Evolutionary conservation across 2,797 vertebrate genomes (phyloP).

Genomic region (Chloroceryle amazona): DNA sequence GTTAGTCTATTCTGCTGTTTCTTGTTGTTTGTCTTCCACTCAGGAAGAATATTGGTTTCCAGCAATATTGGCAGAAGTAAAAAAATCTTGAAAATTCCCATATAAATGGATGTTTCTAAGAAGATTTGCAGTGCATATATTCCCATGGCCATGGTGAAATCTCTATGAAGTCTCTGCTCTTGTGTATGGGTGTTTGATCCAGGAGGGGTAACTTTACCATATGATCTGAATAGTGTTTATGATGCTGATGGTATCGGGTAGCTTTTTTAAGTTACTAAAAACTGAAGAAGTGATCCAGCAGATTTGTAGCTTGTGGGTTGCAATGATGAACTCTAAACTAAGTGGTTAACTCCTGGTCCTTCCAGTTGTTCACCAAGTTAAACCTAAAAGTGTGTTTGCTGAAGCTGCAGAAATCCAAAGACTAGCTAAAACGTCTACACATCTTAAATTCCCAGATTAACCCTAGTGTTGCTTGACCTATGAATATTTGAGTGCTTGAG

Average conservation of each 20-base stretch:
- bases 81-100: background rate
- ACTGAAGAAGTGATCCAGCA: background rate
- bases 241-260: background rate
- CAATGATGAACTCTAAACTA: background rate
- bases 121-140: background rate
- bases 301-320: background rate
- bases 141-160: background rate
- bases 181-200: background rate
- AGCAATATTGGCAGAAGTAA: background rate
- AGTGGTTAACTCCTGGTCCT: background rate
- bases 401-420: background rate
- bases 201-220: background rate
- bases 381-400: background rate
- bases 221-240: background rate
- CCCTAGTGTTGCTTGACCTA: background rate
- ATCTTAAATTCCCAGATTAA: background rate
- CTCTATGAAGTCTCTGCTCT: background rate
- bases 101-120: background rate
- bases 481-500: background rate
- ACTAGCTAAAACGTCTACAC: background rate
- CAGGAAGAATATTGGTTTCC: background rate
- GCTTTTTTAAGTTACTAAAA: background rate
- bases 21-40: background rate
- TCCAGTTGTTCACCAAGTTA: background rate
- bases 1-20: background rate